Conservation (phyloP, 2,888 invertebrate species). For the Sphaerophoria taeniata region DNA sequence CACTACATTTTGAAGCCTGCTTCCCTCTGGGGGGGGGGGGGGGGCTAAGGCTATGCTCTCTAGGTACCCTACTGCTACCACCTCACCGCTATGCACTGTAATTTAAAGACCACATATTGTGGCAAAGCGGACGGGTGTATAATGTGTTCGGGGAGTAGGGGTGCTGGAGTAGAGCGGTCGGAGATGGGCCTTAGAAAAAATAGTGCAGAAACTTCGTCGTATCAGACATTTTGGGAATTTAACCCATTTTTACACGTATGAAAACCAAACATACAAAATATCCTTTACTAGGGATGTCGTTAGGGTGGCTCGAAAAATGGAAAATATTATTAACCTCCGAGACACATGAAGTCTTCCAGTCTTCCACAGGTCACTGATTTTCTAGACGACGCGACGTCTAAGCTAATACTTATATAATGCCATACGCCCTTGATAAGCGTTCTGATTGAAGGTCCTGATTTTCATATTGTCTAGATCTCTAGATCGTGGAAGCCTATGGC, state of each 20-base stretch:
- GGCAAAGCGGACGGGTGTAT: slow-evolving; percentile 30
- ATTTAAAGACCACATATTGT: slow-evolving; percentile 73
- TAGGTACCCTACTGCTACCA: slow-evolving; percentile 3
- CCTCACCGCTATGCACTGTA: slow-evolving; percentile 51
- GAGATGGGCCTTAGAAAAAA: background rate
- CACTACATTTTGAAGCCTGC: background rate
- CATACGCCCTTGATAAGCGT: too few species aligned
- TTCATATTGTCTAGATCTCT: too few species aligned
- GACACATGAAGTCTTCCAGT: too few species aligned
- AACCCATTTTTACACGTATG: slow-evolving; percentile 51
- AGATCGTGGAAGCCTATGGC: too few species aligned
- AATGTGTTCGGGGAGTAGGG: background rate
- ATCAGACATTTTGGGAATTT: slow-evolving; percentile 68
- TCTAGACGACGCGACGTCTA: too few species aligned
- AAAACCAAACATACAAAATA: background rate
- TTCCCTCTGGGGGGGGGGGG: too few species aligned
- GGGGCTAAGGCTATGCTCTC: background rate
- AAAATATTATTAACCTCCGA: too few species aligned
- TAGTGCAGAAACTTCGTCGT: slow-evolving; percentile 27
- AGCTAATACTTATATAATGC: too few species aligned
- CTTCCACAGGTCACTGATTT: too few species aligned
- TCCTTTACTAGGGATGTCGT: too few species aligned
- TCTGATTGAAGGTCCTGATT: too few species aligned
- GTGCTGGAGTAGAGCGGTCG: background rate
- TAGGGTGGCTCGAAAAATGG: too few species aligned